Evolutionary conservation across 2,888 invertebrate species (phyloP), one percentile per base, ranked within the genome.

Genomic region (Xanthorhoe spadicearia): DNA sequence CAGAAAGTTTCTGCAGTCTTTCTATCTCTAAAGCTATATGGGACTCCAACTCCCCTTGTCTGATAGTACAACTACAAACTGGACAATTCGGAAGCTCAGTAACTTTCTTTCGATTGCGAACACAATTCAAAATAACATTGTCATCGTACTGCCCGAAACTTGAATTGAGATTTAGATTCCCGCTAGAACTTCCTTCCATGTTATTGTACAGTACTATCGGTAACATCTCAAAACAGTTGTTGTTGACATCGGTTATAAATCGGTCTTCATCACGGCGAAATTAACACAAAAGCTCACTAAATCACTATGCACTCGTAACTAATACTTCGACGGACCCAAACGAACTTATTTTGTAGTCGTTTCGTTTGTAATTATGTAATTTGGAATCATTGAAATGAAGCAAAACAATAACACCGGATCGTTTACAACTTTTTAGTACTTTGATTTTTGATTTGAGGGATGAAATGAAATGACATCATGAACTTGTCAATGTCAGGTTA

Each of bases 51-150:
- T 98, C 98, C 1, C 96, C 95, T 1, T 95, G 94, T 55, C 97
- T 93, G 51, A 98, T 94, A 2, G 97, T 97, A 68, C 97, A 95
- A 70, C 98, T 96, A 85, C 98, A 98, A 0, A 97, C 96, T 0
- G 98, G 98, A 85, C 98, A 98, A 84, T 94, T 96, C n/a, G 95
- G 94, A 13, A 96, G 94, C 79, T 96, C 96, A 7, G 94, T 84
- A 65, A 94, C 94, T 84, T 94, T 94, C 77, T 94, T 94, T 66
- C 95, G 93, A 78, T 90, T 94, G 73, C 95, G 89, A 61, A 93
- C 93, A 72, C 88, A 86, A 77, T 92, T 93, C 62, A 93, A 70
- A 70, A 93, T 93, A 56, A 91, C 84, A 79, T 78, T 90, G 15
- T 92, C 92, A 65, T 93, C 92, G 72, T 86, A 93, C 52, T 83